These are phyloP conservation scores for Diorhabda carinulata DNA, from an alignment of 1,140 invertebrate genomes.

Conservation along the genomic window DNA sequence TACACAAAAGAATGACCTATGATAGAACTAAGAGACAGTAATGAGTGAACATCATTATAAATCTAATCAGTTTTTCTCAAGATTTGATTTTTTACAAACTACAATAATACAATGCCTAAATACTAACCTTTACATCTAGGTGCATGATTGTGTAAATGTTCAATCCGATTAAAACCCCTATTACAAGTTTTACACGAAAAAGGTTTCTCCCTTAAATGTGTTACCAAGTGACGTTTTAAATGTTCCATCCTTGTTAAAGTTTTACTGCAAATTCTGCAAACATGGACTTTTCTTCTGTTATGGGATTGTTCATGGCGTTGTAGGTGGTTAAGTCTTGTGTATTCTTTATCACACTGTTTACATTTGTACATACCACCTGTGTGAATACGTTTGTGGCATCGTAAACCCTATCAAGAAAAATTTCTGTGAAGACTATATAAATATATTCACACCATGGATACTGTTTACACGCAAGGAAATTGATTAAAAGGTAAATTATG, in stretches of 20 bases:
- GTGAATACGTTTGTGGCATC: constrained; percentile 42
- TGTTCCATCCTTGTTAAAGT: constrained; percentile 44
- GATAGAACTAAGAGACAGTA: too few species aligned
- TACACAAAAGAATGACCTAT: too few species aligned
- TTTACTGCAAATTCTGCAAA: constrained; percentile 46
- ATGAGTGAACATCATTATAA: too few species aligned
- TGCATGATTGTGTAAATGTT: constrained; percentile 51
- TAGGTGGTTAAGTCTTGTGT: constrained; percentile 40
- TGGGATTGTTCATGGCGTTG: constrained; percentile 42
- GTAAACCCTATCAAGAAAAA: constrained; percentile 13
- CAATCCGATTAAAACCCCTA: constrained; percentile 50
- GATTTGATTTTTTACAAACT: too few species aligned
- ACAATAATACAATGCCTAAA: too few species aligned
- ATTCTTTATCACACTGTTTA: constrained; percentile 42
- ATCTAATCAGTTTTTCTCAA: too few species aligned
- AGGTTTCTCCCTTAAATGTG: constrained; percentile 45
- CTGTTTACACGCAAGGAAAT: too few species aligned
- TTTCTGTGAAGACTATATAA: too few species aligned
- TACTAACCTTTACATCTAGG: constrained; percentile 40
- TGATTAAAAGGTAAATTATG: too few species aligned
- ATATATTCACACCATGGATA: too few species aligned
- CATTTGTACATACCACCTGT: constrained; percentile 42
- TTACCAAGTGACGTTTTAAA: constrained; percentile 43
- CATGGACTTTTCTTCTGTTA: constrained; percentile 40
- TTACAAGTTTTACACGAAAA: constrained; percentile 56